Evolutionary conservation across 2,113 vertebrate genomes (phyloP), one percentile per base, ranked within the genome.

Genomic region (Carassius auratus): DNA sequence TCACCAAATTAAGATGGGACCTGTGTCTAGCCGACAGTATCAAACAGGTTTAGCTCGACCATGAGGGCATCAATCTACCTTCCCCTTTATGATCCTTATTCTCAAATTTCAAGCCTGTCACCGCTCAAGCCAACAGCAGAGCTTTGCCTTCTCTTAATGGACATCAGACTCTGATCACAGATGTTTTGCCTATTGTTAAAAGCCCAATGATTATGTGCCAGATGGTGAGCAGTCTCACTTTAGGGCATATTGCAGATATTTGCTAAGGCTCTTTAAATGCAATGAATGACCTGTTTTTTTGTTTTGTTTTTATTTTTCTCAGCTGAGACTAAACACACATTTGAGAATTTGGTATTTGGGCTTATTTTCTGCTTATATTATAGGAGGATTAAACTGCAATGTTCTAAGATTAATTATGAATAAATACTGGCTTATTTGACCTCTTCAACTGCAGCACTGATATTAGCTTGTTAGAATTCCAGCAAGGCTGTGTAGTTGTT

Each of bases 1-100:
- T 85, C 84, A 90, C 74, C 88, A 94, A 93, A 95, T 94, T 95
- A 91, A 94, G 90, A 88, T 90, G 93, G 94, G 94, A 95, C 90
- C 90, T 89, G 86, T 82, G 84, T n/a, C 88, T 86, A 55, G 79
- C 88, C 88, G 88, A 89, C 26, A 89, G 90, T 90, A 92, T 94
- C 86, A 92, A 92, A 84, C 84, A 90, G 91, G 89, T 91, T 93
- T 91, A 85, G 88, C 84, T 81, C 48, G 38, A 86, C 59, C 76
- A 89, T 90, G 90, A 91, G 87, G 87, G 73, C 89, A 93, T 94
- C 91, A 89, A 93, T 95, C 93, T 92, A 62, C 1, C n/a, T 66
- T 30, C 86, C 83, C 87, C 84, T 84, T 76, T 26, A 83, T 83
- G 66, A 68, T 85, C 80, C 82, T 59, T 74, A 83, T 66, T 38